phyloP scores from a whole-genome alignment of 1,140 invertebrate genomes.

The Ceratitis capitata region DNA sequence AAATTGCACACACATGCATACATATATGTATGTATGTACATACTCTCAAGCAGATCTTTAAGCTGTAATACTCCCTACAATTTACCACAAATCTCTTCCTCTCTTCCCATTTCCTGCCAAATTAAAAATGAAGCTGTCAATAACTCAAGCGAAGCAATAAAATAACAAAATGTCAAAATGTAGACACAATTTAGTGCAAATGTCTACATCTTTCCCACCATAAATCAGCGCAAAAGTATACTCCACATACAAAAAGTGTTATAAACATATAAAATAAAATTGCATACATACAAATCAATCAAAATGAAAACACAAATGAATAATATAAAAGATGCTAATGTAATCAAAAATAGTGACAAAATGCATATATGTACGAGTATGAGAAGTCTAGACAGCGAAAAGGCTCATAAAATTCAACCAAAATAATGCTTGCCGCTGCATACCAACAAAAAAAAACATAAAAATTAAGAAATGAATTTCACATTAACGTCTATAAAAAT shows the following conservation, averaged over 20 bases:
- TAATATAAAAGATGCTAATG: neutral
- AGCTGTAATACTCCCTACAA: neutral
- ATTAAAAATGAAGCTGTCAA: neutral
- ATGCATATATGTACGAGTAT: no score
- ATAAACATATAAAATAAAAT: neutral
- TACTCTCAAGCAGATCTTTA: no score
- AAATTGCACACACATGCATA: no score
- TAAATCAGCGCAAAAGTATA: slow-evolving; percentile 21
- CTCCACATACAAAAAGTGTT: no score
- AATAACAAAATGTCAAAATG: slow-evolving; percentile 24
- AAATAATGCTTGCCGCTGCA: neutral
- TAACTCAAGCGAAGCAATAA: neutral
- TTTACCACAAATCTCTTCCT: neutral
- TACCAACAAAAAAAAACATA: neutral
- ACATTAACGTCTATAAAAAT: slow-evolving; percentile 24
- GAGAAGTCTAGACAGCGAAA: neutral
- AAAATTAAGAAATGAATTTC: slow-evolving; percentile 29
- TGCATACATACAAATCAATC: slow-evolving; percentile 9
- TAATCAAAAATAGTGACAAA: slow-evolving; percentile 10
- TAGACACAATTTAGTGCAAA: slow-evolving; percentile 17
- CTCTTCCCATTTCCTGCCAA: neutral
- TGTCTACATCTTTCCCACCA: neutral
- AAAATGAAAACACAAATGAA: neutral
- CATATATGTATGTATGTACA: no score
- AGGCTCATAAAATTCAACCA: neutral